A percentile compares a stretch with the other conserved stretches of the same genome.
These are phyloP conservation scores for Folsomia candida DNA, from an alignment of 2,888 invertebrate species.

Conservation along the genomic window DNA sequence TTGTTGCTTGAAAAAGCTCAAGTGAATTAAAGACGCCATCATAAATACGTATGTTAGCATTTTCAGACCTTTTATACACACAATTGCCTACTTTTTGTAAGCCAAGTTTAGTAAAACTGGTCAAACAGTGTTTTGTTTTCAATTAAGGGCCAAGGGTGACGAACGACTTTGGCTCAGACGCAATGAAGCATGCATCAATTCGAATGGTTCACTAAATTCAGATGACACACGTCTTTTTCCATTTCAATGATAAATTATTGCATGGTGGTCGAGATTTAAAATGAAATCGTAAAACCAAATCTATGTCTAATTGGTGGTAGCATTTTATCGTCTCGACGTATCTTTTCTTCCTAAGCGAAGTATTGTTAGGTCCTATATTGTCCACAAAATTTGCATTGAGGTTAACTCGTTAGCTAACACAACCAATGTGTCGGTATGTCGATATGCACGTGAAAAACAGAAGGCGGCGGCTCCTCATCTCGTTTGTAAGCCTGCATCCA, in stretches of 20 bases:
- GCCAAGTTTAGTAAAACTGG: background rate
- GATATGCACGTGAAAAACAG: no score
- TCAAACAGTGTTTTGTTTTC: background rate
- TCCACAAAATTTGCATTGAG: background rate
- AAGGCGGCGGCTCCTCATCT: no score
- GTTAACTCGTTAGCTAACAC: constrained; percentile 5
- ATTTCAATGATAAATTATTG: background rate
- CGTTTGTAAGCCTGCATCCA: background rate
- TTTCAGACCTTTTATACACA: no score
- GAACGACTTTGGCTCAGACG: background rate
- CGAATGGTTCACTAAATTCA: background rate
- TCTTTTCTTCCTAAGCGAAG: background rate
- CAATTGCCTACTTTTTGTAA: no score
- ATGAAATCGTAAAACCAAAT: background rate
- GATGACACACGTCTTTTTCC: background rate
- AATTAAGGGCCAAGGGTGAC: background rate
- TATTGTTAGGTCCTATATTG: background rate
- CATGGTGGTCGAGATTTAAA: background rate
- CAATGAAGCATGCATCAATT: background rate
- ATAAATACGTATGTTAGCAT: no score
- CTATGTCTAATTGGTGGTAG: background rate
- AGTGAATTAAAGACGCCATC: background rate
- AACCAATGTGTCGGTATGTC: background rate
- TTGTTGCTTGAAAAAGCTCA: background rate
- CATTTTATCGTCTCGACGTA: background rate